phyloP scores from a whole-genome alignment of 2,888 invertebrate genomes.

The Gymnocheta viridis region DNA sequence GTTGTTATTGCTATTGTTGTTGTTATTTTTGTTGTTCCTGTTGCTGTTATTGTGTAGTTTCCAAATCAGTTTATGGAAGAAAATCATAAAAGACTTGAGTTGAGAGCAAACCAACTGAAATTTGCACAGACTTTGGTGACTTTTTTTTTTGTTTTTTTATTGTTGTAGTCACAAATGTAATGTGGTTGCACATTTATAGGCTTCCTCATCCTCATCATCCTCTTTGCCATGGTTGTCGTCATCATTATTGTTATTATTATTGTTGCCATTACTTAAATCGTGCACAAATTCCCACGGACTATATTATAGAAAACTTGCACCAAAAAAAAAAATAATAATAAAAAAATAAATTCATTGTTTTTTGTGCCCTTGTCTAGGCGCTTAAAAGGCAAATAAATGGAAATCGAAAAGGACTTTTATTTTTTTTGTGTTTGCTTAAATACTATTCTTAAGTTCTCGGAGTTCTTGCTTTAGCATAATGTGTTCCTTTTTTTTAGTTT shows the following conservation, averaged over 20 bases:
- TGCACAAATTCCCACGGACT: constrained; percentile 71
- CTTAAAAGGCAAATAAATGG: constrained; percentile 51
- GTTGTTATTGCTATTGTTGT: background rate
- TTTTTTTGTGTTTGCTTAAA: constrained; percentile 35
- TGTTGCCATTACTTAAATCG: constrained; percentile 66
- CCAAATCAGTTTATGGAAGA: constrained; percentile 33
- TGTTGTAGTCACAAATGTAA: constrained; percentile 49
- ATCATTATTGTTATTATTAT: constrained; percentile 55
- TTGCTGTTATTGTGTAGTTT: constrained; percentile 21
- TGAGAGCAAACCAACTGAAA: constrained; percentile 6
- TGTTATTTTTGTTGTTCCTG: background rate
- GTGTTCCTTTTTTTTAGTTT: background rate
- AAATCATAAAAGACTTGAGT: constrained; percentile 39
- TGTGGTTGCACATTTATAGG: constrained; percentile 64
- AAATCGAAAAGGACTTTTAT: constrained; percentile 57
- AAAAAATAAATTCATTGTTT: constrained; percentile 41
- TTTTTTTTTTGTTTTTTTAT: constrained; percentile 7
- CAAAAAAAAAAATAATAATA: background rate
- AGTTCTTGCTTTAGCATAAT: constrained; percentile 10
- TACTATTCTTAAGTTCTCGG: constrained; percentile 25
- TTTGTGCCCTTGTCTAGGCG: constrained; percentile 51
- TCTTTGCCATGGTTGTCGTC: constrained; percentile 21
- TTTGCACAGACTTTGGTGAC: constrained; percentile 34
- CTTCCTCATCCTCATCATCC: constrained; percentile 26
- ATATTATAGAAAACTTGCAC: constrained; percentile 51